phyloP scores from a whole-genome alignment of 2,888 invertebrate genomes.

The Drosophila monieri region DNA sequence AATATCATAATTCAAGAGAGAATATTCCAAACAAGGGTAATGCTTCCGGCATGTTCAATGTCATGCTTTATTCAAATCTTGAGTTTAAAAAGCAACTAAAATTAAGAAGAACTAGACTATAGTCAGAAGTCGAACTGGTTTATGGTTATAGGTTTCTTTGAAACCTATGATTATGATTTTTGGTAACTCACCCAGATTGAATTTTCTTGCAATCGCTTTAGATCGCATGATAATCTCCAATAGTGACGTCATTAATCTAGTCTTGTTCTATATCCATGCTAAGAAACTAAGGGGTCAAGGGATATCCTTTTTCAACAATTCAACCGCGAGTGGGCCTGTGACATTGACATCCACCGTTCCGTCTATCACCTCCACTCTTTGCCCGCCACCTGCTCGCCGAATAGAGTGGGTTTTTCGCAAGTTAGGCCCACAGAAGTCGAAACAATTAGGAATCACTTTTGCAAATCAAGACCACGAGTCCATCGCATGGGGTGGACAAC shows the following conservation, averaged over 20 bases:
- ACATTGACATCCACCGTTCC: slow-evolving; percentile 65
- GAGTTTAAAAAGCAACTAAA: no score
- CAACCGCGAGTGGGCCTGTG: slow-evolving; percentile 56
- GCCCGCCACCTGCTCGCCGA: neutral
- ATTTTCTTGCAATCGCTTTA: slow-evolving; percentile 83
- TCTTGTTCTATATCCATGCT: slow-evolving; percentile 38
- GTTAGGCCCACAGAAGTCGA: slow-evolving; percentile 14
- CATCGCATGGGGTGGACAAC: slow-evolving; percentile 38
- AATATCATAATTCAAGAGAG: no score
- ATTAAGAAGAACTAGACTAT: no score
- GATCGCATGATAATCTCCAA: slow-evolving; percentile 83
- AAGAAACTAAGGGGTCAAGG: slow-evolving; percentile 22
- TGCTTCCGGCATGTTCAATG: no score
- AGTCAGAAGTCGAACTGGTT: no score
- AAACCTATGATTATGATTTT: no score
- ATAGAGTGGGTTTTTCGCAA: neutral
- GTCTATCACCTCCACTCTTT: neutral
- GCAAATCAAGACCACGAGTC: slow-evolving; percentile 58
- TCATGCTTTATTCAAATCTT: no score
- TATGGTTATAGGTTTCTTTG: no score
- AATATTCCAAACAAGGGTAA: no score
- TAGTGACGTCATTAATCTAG: slow-evolving; percentile 79
- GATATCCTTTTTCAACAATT: slow-evolving; percentile 39
- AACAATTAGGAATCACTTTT: slow-evolving; percentile 72
- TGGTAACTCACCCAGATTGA: slow-evolving; percentile 80